Evolutionary conservation across 2,113 vertebrate genomes (phyloP), one percentile per base, ranked within the genome.

Genomic region (Oreocharis arfaki): DNA sequence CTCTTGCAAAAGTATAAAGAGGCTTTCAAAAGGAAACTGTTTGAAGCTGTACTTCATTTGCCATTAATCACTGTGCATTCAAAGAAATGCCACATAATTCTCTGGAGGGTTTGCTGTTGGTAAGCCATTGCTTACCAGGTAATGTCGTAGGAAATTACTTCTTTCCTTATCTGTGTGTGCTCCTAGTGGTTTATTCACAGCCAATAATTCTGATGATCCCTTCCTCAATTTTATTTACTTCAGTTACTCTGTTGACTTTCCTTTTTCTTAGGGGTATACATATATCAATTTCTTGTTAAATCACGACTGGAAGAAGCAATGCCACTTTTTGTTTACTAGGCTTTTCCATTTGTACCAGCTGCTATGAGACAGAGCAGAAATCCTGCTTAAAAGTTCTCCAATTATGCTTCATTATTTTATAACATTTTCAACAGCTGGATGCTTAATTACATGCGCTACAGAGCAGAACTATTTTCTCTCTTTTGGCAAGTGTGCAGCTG

Each of bases 381-480:
- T 84, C 49, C 88, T 96, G 52, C 53, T 89, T 84, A 84, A 94
- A 96, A 96, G 56, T 94, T 95, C 69, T 92, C 44, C 64, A 95
- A 89, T 94, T 96, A 94, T 75, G 80, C 46, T 84, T 93, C 96
- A 93, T 96, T 94, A 95, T 96, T 96, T 92, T 90, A 52, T 87
- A 93, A 83, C 52, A 73, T 87, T 97, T 95, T 93, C 92, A 96
- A 84, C 95, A 96, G 93, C 95, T 96, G 96, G 92, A 96, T 96
- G 80, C 85, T 94, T 97, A 89, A 96, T 96, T 97, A 90, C 69
- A 92, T 61, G 92, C 69, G 20, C 90, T 75, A 57, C 32, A 71
- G 88, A 96, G 88, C 84, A 94, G 86, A 95, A 97, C 52, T 89
- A 68, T 87, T 95, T 88, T 79, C 83, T 90, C 42, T 95, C 50